A percentile compares a stretch with the other conserved stretches of the same genome.
Conservation (phyloP, 2,113 vertebrate species). For the Tyto alba region DNA sequence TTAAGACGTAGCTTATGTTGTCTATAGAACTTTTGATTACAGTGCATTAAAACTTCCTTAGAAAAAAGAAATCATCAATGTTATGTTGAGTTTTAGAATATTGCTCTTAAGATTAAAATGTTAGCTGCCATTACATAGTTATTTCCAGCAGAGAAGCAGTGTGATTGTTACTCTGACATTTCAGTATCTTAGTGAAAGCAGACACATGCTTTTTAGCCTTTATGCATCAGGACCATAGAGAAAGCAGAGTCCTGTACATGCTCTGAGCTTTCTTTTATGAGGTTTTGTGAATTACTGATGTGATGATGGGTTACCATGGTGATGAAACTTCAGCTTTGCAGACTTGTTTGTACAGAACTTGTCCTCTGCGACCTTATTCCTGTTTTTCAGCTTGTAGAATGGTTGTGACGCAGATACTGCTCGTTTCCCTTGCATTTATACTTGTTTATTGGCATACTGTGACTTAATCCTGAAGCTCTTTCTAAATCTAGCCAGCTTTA, state of each 20-base stretch:
- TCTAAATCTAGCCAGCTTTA: neutral
- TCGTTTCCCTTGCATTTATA: neutral
- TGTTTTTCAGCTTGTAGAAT: conserved; percentile 8
- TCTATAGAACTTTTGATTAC: neutral
- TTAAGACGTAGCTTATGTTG: neutral
- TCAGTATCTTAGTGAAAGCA: neutral
- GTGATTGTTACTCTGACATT: neutral
- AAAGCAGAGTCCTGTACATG: neutral
- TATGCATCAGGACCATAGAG: neutral
- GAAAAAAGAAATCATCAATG: neutral
- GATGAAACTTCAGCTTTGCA: neutral
- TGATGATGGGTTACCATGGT: neutral
- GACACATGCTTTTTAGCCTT: neutral
- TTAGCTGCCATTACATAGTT: neutral
- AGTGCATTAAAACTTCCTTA: neutral
- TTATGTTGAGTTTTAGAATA: neutral
- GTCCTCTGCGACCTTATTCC: conserved; percentile 14
- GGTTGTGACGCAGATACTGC: conserved; percentile 3
- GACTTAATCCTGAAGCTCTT: conserved; percentile 9
- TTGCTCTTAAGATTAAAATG: neutral
- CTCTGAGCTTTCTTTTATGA: neutral
- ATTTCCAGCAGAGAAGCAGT: neutral
- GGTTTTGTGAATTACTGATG: neutral
- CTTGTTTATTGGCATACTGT: neutral
- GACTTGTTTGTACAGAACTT: neutral